Percentiles rank a stretch among this genome's conserved stretches.
These are phyloP conservation scores for Coreoperca whiteheadi DNA, from an alignment of 2,113 vertebrate species.

Conservation along the genomic window DNA sequence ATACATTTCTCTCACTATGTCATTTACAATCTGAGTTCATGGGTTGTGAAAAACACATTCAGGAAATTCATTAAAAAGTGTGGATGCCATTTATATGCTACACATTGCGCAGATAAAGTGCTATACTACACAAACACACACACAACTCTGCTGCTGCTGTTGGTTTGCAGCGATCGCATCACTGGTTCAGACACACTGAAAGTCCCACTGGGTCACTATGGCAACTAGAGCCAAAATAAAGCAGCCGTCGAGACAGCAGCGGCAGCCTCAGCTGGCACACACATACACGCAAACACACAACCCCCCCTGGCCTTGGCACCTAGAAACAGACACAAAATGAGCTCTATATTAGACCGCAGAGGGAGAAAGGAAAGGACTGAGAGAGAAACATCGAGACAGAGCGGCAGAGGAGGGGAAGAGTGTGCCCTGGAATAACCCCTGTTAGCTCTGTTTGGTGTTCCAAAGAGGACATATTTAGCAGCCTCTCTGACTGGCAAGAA, in stretches of 20 bases:
- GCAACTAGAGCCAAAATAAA: constrained; percentile 80
- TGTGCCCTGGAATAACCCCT: constrained; percentile 66
- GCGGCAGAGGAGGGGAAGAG: constrained; percentile 37
- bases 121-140: constrained; percentile 7
- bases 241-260: constrained; percentile 69
- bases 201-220: constrained; percentile 79
- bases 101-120: background rate
- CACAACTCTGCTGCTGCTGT: constrained; percentile 41
- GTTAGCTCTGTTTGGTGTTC: constrained; percentile 43
- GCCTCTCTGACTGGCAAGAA: constrained; percentile 53
- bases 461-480: constrained; percentile 69
- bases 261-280: constrained; percentile 62
- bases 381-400: constrained; percentile 44
- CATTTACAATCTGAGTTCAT: background rate
- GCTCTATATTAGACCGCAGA: constrained; percentile 65
- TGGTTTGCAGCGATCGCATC: constrained; percentile 58
- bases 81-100: background rate
- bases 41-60: background rate
- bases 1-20: background rate
- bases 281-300: constrained; percentile 23
- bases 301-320: constrained; percentile 69
- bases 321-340: constrained; percentile 71
- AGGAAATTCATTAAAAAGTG: background rate
- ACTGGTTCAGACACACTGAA: constrained; percentile 66
- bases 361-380: constrained; percentile 39